Conservation (phyloP, 2,888 invertebrate species). For the Neria commutata region DNA sequence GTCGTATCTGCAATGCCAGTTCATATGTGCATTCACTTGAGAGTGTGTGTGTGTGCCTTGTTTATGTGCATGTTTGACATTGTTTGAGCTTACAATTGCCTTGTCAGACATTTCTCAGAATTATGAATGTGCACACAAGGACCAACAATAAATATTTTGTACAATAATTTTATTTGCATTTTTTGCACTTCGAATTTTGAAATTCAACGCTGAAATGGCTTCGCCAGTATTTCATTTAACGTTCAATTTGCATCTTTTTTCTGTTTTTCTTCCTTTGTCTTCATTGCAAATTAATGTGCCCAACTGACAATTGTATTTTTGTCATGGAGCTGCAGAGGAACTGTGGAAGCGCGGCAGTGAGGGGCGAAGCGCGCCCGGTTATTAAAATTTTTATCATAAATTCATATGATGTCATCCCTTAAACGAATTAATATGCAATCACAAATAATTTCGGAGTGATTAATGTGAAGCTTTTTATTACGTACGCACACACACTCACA, state of each 20-base stretch:
- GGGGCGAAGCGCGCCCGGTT: no score
- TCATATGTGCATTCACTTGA: neutral
- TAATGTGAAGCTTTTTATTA: neutral
- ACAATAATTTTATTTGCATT: no score
- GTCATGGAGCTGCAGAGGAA: no score
- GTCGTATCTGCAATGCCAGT: no score
- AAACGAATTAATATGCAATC: constrained; percentile 42
- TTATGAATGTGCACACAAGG: neutral
- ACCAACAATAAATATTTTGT: no score
- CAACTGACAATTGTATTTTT: neutral
- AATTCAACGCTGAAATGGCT: no score
- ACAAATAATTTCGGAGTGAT: constrained; percentile 7
- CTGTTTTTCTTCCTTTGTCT: neutral
- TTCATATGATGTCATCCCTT: neutral
- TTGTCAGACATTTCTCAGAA: constrained; percentile 16
- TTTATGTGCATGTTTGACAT: constrained; percentile 7
- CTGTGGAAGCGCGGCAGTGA: no score
- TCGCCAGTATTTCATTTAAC: no score
- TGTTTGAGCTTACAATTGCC: constrained; percentile 11
- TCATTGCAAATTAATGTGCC: neutral
- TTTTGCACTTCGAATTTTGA: neutral
- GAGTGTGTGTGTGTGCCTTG: neutral
- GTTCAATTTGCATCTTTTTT: neutral
- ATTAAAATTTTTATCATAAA: no score
- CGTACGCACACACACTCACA: no score